Percentiles rank a stretch among this genome's conserved stretches.
Evolutionary conservation across 2,797 vertebrate species (phyloP).

Genomic region (Chelon labrosus): DNA sequence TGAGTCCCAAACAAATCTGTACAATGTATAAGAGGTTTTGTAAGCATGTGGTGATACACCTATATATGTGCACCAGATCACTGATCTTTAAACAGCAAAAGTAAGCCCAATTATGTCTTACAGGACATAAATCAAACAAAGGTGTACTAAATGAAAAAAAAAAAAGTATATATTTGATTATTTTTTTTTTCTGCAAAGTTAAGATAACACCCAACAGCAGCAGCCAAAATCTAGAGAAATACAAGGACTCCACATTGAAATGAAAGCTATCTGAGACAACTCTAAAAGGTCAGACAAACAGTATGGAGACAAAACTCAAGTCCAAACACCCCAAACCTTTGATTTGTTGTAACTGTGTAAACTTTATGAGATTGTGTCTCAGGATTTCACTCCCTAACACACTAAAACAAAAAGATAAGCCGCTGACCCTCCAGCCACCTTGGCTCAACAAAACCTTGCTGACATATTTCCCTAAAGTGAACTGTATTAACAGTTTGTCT

Average conservation of each 20-base stretch:
- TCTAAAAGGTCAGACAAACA: conserved; percentile 9
- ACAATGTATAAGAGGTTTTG: not conserved
- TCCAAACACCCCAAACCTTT: not conserved
- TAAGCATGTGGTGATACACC: not conserved
- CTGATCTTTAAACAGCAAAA: not conserved
- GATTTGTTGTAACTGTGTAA: conserved; percentile 38
- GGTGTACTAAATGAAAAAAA: not conserved
- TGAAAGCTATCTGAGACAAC: not conserved
- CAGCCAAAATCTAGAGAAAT: not conserved
- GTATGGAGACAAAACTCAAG: not conserved
- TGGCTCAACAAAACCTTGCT: not conserved
- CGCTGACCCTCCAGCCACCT: conserved; percentile 11
- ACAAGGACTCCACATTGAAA: not conserved
- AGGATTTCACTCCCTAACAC: conserved; percentile 21
- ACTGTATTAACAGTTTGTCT: conserved; percentile 1
- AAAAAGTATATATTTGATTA: not conserved
- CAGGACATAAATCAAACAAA: not conserved
- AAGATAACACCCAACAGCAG: not conserved
- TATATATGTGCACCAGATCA: not conserved
- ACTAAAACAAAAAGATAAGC: conserved; percentile 40
- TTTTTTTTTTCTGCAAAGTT: not conserved
- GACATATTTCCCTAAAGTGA: not conserved
- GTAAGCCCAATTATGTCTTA: not conserved
- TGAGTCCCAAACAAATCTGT: not conserved
- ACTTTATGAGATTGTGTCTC: not conserved